Evolutionary conservation across 2,888 invertebrate genomes (phyloP).

Genomic region (Lithophane semibrunnea): DNA sequence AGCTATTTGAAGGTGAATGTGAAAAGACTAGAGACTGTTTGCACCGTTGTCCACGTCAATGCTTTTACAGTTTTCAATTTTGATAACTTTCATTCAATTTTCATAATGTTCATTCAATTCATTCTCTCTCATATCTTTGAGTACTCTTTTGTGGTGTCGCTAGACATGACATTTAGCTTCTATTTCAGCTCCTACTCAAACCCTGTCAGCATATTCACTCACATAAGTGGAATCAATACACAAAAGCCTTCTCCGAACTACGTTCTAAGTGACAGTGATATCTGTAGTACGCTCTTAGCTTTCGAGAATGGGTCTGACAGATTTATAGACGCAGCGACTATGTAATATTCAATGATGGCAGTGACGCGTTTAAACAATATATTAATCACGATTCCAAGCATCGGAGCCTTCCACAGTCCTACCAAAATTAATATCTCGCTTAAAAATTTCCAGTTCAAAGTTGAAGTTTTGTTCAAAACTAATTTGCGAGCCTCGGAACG

Average conservation of each 20-base stretch:
- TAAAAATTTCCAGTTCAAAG: conserved; percentile 53
- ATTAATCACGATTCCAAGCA: conserved; percentile 58
- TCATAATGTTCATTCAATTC: neutral
- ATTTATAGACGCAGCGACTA: conserved; percentile 4
- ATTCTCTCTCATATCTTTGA: neutral
- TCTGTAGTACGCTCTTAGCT: conserved; percentile 27
- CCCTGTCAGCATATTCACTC: conserved; percentile 4
- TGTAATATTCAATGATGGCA: conserved; percentile 19
- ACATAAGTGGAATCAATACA: conserved; percentile 31
- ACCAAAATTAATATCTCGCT: conserved; percentile 65
- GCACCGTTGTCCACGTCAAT: conserved; percentile 8
- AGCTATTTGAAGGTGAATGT: conserved; percentile 14
- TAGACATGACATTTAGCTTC: conserved; percentile 11
- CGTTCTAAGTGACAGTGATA: conserved; percentile 36
- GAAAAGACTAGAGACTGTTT: conserved; percentile 16
- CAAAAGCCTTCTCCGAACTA: conserved; percentile 33
- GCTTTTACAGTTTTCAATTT: neutral
- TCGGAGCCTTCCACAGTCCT: conserved; percentile 51
- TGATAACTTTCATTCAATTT: neutral
- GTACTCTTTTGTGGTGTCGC: neutral
- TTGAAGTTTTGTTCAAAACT: conserved; percentile 65
- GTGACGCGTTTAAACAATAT: conserved; percentile 46
- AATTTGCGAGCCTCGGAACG: conserved; percentile 65
- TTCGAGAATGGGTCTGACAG: conserved; percentile 13
- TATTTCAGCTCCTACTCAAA: conserved; percentile 14